Evolutionary conservation across 2,888 invertebrate species (phyloP), one percentile per base, ranked within the genome.

Genomic region (Brachylomia viminalis): DNA sequence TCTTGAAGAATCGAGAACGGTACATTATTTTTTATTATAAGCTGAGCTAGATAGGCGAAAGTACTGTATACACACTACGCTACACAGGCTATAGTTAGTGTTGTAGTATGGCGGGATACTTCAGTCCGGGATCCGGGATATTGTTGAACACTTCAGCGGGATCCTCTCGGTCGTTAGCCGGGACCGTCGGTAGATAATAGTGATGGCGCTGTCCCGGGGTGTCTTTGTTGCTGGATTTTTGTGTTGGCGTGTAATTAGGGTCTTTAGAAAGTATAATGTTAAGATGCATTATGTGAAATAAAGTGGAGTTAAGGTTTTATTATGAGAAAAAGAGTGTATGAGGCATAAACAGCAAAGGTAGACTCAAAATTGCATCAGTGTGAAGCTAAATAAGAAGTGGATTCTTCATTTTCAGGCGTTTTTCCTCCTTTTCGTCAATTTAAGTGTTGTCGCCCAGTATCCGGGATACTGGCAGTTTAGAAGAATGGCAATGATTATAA

Each of bases 171-270:
- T 87, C 83, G 86, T 85, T 86, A 88, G 87, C 85, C 75, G 84
- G 87, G 81, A 86, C 86, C 86, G 85, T 83, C 81, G 80, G 84
- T 77, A 80, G 86, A 85, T 86, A 88, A 88, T 89, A 87, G 86
- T 83, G 83, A 89, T 85, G 87, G 84, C 78, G 62, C 33, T 69
- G 77, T 79, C 87, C 83, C 83, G 72, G 85, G 77, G 80, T 79
- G 56, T 30, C 7, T 74, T 80, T 85, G 80, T 81, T 74, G 77
- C 54, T 66, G 64, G 72, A 67, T 70, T 81, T 81, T 81, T 76
- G 76, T 79, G 76, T 58, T 42, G 65, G n/a, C 59, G 54, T 73
- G 61, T 83, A 80, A 84, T 87, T 87, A 85, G 72, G 65, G 68
- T 67, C 75, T 79, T 83, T 78, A 47, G 45, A 72, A 30, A 56